A percentile compares a stretch with the other conserved stretches of the same genome.
phyloP scores from a whole-genome alignment of 2,888 invertebrate species.

The Schizaphis graminum region DNA sequence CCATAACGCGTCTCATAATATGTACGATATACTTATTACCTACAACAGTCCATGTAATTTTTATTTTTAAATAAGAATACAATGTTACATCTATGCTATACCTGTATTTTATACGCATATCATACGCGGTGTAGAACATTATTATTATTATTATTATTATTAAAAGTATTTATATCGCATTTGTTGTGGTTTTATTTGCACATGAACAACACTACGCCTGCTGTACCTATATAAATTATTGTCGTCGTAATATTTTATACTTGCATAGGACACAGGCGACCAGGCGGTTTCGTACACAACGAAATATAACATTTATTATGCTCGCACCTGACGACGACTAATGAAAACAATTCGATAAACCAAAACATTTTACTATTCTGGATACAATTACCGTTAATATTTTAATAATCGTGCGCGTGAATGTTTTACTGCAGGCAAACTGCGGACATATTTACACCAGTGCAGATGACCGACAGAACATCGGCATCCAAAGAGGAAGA shows the following conservation, averaged over 20 bases:
- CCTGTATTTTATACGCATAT: background rate
- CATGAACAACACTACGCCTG: background rate
- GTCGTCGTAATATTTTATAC: background rate
- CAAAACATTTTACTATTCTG: background rate
- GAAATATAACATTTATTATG: background rate
- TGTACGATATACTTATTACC: background rate
- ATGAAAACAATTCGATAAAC: background rate
- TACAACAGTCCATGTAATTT: background rate
- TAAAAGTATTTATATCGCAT: background rate
- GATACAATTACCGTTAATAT: background rate
- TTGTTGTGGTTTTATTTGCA: background rate
- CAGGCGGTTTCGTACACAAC: background rate
- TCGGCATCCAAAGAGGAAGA: conserved; percentile 7
- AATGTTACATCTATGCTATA: background rate
- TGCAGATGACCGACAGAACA: conserved; percentile 24
- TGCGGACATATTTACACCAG: background rate
- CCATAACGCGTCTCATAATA: background rate
- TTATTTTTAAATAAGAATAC: background rate
- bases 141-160: background rate
- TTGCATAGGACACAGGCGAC: background rate
- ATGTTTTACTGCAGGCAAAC: background rate
- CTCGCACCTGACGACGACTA: background rate
- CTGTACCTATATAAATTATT: background rate
- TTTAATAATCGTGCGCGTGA: background rate
- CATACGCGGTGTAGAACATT: background rate